Base-by-base conservation (phyloP, 2,113 vertebrate species). In the Lepisosteus oculatus region DNA sequence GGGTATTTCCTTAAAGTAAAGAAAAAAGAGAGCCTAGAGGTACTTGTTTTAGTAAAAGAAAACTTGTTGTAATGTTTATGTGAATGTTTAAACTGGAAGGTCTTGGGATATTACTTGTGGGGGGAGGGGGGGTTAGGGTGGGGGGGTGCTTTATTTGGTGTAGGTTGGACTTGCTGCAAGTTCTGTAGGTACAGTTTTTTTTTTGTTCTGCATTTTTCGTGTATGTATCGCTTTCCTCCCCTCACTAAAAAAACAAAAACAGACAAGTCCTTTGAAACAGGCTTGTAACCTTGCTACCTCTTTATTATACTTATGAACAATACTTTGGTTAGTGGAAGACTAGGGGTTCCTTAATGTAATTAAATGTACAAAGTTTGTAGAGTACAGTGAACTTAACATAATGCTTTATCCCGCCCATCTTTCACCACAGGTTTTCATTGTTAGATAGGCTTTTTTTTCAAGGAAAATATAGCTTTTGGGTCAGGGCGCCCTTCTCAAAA, bases 11-110 rank as follows among this genome's bases (percentile, higher is more conserved):
- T 90, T 90, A 51, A 51, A 67, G 15, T 17, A 17, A 17, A 17
- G 80, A 78, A 77, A 79, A 66, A 85, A 61, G 86, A 84, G 80
- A 79, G 86, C 85, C 88, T 90, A 83, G 91, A 93, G 95, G 94
- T 95, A 96, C 95, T 93, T 91, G 84, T 93, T 94, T 93, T 92
- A 89, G 90, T 92, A 89, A 90, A 91, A 92, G 88, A 90, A 86
- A 83, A 78, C 68, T 74, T 87, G 85, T 86, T 89, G 86, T 90
- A 89, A 91, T 83, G 80, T 95, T 93, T 93, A 89, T 93, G 92
- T 94, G 91, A 94, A 92, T 95, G 93, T 95, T 91, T 90, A 88
- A 94, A 95, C 92, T 94, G 94, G 93, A 95, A 95, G 86, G 83
- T 91, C 79, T 90, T 83, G 89, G 91, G 83, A 86, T 87, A 84